Conservation (phyloP, 2,113 vertebrate genomes). For the Gavialis gangeticus region DNA sequence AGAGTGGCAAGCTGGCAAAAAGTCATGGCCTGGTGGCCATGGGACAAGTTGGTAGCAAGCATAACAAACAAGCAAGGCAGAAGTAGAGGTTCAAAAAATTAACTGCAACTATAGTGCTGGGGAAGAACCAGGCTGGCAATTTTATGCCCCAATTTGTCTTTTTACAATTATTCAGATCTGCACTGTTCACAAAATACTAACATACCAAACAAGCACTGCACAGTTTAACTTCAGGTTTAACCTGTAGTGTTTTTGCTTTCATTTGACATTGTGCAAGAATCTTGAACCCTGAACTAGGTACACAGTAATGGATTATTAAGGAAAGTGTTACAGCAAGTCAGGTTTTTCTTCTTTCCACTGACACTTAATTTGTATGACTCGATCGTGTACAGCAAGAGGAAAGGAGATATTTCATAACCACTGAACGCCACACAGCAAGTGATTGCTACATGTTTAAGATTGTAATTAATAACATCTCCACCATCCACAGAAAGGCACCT, state of each 20-base stretch:
- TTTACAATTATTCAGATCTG: background rate
- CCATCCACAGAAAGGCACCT: background rate
- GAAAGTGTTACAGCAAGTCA: background rate
- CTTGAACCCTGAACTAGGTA: background rate
- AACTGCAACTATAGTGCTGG: background rate
- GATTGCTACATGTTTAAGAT: background rate
- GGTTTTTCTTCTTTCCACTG: background rate
- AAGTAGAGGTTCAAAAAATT: background rate
- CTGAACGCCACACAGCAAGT: background rate
- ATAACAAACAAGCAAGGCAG: background rate
- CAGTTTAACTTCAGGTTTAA: background rate
- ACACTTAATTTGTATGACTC: background rate
- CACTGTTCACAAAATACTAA: background rate
- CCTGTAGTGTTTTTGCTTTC: background rate
- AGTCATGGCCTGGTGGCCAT: background rate
- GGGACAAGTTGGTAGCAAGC: background rate
- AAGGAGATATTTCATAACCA: background rate
- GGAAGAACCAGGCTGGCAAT: background rate
- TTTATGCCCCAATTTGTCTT: background rate
- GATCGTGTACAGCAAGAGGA: background rate
- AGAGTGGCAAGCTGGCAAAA: background rate
- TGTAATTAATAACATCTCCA: background rate
- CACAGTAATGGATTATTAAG: background rate
- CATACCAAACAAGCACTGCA: background rate
- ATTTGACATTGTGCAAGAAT: constrained; percentile 39